A percentile compares a stretch with the other conserved stretches of the same genome.
These are phyloP conservation scores for Diacarnus erythraeanus DNA, from an alignment of 37 sponge, comb jelly and placozoan genomes.

Conservation along the genomic window DNA sequence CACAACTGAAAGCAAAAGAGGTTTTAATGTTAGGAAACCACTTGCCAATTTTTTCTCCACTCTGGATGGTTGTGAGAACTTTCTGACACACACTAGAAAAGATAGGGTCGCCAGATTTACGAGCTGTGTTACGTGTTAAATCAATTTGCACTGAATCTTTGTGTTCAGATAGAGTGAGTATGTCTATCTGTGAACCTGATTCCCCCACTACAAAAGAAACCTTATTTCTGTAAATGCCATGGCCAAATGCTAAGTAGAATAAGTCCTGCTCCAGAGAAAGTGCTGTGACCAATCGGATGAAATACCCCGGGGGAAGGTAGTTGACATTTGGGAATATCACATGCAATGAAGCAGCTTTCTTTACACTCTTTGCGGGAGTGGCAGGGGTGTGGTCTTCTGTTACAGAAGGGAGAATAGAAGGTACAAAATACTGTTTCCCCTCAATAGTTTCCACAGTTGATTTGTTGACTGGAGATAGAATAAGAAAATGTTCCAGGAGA, in stretches of 20 bases:
- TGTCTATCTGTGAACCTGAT: slow-evolving; percentile 7
- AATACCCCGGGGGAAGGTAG: slow-evolving; percentile 47
- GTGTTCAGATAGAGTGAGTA: slow-evolving; percentile 4
- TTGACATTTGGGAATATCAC: slow-evolving; percentile 14
- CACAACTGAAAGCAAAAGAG: slow-evolving; percentile 10
- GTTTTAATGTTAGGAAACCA: slow-evolving; percentile 29
- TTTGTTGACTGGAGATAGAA: not conserved
- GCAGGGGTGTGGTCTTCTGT: not conserved
- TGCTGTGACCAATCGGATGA: slow-evolving; percentile 37
- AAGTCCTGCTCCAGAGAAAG: not conserved
- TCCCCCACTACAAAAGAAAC: slow-evolving; percentile 20
- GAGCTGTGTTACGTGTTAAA: not conserved
- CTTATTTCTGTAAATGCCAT: slow-evolving; percentile 25
- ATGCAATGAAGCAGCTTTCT: slow-evolving; percentile 30
- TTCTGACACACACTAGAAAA: slow-evolving; percentile 10
- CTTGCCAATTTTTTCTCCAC: not conserved
- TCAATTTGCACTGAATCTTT: slow-evolving; percentile 5
- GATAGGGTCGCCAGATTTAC: not conserved
- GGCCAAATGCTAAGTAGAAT: not conserved
- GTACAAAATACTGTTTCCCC: slow-evolving; percentile 38
- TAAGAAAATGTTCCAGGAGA: slow-evolving; percentile 18
- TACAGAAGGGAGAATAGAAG: slow-evolving; percentile 6
- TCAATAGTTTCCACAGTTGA: not conserved
- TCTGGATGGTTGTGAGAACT: not conserved
- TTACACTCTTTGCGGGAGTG: not conserved